Evolutionary conservation across 2,113 vertebrate species (phyloP).

Genomic region (Chauna torquata): DNA sequence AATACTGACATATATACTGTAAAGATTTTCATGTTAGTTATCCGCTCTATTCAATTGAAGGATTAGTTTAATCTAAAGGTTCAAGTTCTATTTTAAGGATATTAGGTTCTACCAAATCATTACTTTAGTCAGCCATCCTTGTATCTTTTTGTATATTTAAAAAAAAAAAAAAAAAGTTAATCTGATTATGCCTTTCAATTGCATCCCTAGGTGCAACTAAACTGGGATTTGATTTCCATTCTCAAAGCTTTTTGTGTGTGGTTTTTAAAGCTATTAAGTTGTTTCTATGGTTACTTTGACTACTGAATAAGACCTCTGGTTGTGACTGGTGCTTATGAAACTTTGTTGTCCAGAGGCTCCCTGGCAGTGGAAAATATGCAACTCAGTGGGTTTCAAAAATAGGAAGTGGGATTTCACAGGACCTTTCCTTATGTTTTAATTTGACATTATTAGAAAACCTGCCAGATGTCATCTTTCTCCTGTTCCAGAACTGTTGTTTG

Average conservation of each 20-base stretch:
- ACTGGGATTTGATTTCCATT: constrained; percentile 9
- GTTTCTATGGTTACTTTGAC: constrained; percentile 49
- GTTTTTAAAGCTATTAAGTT: constrained; percentile 4
- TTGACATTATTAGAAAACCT: neutral
- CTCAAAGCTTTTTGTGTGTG: neutral
- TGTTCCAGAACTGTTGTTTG: neutral
- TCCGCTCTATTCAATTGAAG: neutral
- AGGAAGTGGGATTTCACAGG: neutral
- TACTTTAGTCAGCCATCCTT: neutral
- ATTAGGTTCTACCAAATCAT: neutral
- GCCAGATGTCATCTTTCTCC: neutral
- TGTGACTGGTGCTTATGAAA: neutral
- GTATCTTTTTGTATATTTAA: neutral
- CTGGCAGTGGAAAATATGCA: neutral
- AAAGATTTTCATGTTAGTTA: constrained; percentile 19
- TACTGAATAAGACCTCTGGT: neutral
- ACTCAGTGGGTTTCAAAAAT: neutral
- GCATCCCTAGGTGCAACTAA: neutral
- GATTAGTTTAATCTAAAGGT: constrained; percentile 50
- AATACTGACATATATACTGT: neutral
- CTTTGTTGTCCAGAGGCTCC: neutral
- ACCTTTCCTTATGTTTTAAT: neutral
- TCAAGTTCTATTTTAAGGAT: constrained; percentile 19
- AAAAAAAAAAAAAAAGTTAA: neutral
- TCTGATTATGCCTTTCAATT: constrained; percentile 51